These are phyloP conservation scores for Philotrypesis tridentata DNA, from an alignment of 1,140 invertebrate species.

Conservation along the genomic window DNA sequence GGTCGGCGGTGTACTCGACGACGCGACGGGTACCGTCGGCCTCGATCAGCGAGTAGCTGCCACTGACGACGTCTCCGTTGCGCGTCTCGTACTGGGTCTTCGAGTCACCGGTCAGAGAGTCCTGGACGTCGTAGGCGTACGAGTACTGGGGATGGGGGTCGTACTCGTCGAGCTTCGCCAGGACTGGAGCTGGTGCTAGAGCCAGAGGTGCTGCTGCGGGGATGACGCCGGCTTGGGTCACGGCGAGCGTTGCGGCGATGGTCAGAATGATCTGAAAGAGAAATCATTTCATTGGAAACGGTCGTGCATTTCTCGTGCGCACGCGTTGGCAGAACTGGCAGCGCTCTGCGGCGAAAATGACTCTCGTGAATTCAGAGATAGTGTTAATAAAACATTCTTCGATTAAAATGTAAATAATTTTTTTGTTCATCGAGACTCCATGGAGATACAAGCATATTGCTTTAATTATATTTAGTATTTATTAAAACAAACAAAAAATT, in stretches of 20 bases:
- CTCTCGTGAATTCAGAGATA: too few relatives aligned
- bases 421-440: too few relatives aligned
- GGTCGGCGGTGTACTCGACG: conserved; percentile 69
- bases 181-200: conserved; percentile 51
- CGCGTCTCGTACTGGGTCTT: conserved; percentile 80
- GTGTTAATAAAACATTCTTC: too few relatives aligned
- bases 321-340: too few relatives aligned
- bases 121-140: conserved; percentile 79
- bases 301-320: neutral
- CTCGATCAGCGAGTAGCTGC: conserved; percentile 70
- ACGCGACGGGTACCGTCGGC: conserved; percentile 70
- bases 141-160: conserved; percentile 77
- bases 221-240: conserved; percentile 49
- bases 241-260: conserved; percentile 47
- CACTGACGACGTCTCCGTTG: conserved; percentile 75
- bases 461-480: too few relatives aligned
- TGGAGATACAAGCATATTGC: too few relatives aligned
- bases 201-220: conserved; percentile 11
- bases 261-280: conserved; percentile 59
- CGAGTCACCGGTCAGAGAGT: conserved; percentile 79
- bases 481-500: too few relatives aligned
- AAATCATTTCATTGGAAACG: too few relatives aligned
- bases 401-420: too few relatives aligned
- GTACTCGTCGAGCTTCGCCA: conserved; percentile 59
- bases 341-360: too few relatives aligned